Conservation (phyloP, 2,888 invertebrate genomes). For the Nowickia ferox region DNA sequence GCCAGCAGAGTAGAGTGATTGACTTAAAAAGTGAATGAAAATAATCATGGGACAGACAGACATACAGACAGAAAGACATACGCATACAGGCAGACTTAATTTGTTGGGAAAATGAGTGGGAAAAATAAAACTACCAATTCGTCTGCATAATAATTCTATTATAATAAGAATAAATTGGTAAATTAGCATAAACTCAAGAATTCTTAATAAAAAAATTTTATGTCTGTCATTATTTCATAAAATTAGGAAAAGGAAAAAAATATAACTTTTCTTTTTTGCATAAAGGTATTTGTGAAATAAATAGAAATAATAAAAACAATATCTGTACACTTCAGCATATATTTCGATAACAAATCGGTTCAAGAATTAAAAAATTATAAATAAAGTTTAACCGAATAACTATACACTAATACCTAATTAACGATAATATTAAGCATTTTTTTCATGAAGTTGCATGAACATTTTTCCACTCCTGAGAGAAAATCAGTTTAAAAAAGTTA, state of each 20-base stretch:
- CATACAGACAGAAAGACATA: background rate
- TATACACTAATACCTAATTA: background rate
- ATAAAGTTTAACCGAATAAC: background rate
- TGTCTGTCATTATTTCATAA: background rate
- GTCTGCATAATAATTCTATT: constrained; percentile 54
- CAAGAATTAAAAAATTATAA: background rate
- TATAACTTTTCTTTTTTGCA: background rate
- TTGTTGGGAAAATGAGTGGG: constrained; percentile 50
- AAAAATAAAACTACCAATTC: constrained; percentile 48
- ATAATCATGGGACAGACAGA: background rate
- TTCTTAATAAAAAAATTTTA: constrained; percentile 17
- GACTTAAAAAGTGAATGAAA: constrained; percentile 34
- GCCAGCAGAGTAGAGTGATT: constrained; percentile 53
- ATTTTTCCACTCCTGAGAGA: too few relatives aligned
- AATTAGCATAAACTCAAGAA: constrained; percentile 57
- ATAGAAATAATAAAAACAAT: constrained; percentile 13
- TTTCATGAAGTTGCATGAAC: too few relatives aligned
- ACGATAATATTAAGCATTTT: too few relatives aligned
- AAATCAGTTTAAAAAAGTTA: too few relatives aligned
- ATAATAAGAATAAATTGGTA: constrained; percentile 51
- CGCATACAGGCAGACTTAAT: constrained; percentile 4
- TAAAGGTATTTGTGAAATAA: background rate
- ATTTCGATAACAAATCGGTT: background rate
- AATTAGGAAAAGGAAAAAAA: background rate
- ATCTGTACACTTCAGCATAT: background rate